These are phyloP conservation scores for Mus minutoides DNA, from an alignment of 2,797 vertebrate species.

Conservation along the genomic window DNA sequence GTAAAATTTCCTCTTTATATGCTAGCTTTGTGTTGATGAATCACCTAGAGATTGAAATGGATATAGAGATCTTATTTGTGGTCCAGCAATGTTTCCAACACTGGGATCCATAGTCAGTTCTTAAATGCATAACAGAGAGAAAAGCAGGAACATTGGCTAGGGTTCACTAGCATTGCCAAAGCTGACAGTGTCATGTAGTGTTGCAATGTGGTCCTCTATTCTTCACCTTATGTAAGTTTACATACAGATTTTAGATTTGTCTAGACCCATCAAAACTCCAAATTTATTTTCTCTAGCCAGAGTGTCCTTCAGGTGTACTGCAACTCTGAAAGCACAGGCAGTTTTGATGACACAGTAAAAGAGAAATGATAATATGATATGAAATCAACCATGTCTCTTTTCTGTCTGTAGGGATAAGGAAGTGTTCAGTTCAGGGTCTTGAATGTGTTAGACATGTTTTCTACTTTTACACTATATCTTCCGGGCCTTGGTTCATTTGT, in stretches of 20 bases:
- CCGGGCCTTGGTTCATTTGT: neutral
- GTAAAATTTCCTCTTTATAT: constrained; percentile 66
- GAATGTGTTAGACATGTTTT: neutral
- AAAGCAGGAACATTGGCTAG: neutral
- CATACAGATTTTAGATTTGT: neutral
- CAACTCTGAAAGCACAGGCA: neutral
- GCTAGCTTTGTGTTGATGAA: constrained; percentile 77
- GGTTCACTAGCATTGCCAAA: neutral
- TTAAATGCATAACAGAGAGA: constrained; percentile 10
- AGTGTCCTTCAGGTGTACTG: neutral
- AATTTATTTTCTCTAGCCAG: neutral
- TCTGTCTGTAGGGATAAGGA: neutral
- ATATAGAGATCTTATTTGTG: constrained; percentile 58
- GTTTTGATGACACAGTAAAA: neutral
- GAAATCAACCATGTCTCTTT: neutral
- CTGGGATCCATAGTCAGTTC: constrained; percentile 24
- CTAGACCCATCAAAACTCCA: neutral
- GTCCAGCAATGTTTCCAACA: constrained; percentile 64
- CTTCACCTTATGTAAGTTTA: neutral
- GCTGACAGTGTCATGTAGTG: neutral
- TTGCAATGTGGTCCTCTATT: neutral
- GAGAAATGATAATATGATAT: neutral
- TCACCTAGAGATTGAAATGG: constrained; percentile 71
- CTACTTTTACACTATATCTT: neutral
- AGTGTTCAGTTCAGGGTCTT: neutral